Percentiles rank a stretch among this genome's conserved stretches.
phyloP scores from a whole-genome alignment of 1,140 invertebrate species.

The Drosophila simulans region DNA sequence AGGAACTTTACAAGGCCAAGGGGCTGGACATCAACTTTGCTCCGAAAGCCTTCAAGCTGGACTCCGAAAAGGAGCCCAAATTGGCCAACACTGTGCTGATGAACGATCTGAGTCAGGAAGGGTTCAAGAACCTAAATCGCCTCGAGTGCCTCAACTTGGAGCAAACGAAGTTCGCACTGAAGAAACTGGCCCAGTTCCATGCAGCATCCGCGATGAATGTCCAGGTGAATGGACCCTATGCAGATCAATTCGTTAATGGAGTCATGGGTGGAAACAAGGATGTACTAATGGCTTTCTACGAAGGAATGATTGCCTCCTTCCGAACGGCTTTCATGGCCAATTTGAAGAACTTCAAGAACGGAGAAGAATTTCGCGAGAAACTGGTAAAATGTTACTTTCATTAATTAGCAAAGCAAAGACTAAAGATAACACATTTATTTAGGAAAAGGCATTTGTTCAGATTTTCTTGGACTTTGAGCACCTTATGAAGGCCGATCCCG shows the following conservation, averaged over 20 bases:
- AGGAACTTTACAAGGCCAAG: constrained; percentile 59
- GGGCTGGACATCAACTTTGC: constrained; percentile 58
- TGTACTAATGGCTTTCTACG: constrained; percentile 19
- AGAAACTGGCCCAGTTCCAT: constrained; percentile 86
- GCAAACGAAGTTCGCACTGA: constrained; percentile 85
- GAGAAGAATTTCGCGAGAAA: constrained; percentile 52
- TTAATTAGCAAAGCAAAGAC: too few relatives aligned
- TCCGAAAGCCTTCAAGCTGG: constrained; percentile 52
- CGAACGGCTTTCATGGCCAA: constrained; percentile 47
- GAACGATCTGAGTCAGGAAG: constrained; percentile 85
- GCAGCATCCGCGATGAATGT: constrained; percentile 73
- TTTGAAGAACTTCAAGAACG: constrained; percentile 51
- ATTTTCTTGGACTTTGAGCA: constrained; percentile 15
- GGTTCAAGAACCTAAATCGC: constrained; percentile 86
- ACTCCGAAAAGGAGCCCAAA: constrained; percentile 42
- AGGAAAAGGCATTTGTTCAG: constrained; percentile 5
- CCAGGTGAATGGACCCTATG: constrained; percentile 50
- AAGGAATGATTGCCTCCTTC: constrained; percentile 42
- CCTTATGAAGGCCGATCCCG: constrained; percentile 53
- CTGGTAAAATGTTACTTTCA: constrained; percentile 27
- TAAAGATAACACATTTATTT: neutral
- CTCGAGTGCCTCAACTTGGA: constrained; percentile 85
- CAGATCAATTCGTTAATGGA: constrained; percentile 37
- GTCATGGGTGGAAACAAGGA: constrained; percentile 29
- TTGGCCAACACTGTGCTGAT: constrained; percentile 71